A percentile compares a stretch with the other conserved stretches of the same genome.
Conservation (phyloP, 2,888 invertebrate genomes). For the Cephus runcator region DNA sequence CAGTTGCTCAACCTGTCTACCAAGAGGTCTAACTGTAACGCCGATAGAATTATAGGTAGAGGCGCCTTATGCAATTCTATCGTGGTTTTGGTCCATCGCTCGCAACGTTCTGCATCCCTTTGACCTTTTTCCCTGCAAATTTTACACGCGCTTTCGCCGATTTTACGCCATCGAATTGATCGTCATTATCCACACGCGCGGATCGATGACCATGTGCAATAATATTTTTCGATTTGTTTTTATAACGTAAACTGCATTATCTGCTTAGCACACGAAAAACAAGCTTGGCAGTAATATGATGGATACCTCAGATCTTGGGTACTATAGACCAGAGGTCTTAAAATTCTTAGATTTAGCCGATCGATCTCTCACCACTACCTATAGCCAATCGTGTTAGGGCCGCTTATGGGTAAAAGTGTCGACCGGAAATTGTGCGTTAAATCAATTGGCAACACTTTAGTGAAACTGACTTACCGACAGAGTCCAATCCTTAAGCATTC, state of each 20-base stretch:
- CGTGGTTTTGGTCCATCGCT: constrained; percentile 24
- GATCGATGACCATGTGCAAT: constrained; percentile 8
- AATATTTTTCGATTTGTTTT: constrained; percentile 46
- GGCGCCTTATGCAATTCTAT: constrained; percentile 24
- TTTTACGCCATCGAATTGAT: constrained; percentile 16
- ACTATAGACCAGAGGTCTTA: no score
- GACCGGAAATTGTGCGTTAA: constrained; percentile 46
- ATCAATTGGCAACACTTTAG: constrained; percentile 35
- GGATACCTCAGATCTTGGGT: no score
- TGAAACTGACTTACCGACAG: not conserved
- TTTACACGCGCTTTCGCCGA: constrained; percentile 5
- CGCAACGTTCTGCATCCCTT: not conserved
- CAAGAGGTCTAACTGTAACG: constrained; percentile 18
- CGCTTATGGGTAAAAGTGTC: constrained; percentile 38
- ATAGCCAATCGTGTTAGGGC: not conserved
- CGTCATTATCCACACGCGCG: not conserved
- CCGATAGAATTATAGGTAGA: constrained; percentile 17
- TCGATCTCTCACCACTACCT: constrained; percentile 13
- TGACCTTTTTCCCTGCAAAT: not conserved
- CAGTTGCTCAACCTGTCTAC: not conserved
- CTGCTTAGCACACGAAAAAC: not conserved
- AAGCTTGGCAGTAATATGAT: not conserved
- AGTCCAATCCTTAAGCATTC: not conserved
- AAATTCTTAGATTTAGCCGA: no score
- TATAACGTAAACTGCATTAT: not conserved